These are phyloP conservation scores for Noctua janthe DNA, from an alignment of 2,888 invertebrate genomes.

Conservation along the genomic window DNA sequence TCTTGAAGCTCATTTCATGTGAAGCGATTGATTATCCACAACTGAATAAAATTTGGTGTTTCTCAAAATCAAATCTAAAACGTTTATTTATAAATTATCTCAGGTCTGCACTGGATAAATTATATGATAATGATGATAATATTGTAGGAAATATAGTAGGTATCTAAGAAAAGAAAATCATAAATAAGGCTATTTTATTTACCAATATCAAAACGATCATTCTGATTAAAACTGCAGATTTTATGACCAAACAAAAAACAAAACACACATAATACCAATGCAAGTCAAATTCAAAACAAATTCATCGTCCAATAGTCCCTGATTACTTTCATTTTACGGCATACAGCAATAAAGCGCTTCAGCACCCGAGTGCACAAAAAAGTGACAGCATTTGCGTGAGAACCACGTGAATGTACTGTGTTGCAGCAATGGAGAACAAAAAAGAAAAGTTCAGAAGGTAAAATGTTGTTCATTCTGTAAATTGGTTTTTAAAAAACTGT, in stretches of 20 bases:
- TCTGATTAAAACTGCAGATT: background rate
- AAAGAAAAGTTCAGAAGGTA: background rate
- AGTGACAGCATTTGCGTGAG: background rate
- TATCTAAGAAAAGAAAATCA: background rate
- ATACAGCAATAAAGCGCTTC: background rate
- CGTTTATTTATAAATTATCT: background rate
- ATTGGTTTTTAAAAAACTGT: background rate
- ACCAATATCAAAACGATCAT: background rate
- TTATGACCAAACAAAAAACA: too few species aligned
- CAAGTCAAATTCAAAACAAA: too few species aligned
- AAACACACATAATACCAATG: background rate
- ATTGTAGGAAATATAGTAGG: background rate
- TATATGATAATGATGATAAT: too few species aligned
- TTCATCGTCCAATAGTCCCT: too few species aligned
- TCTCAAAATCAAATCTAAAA: background rate
- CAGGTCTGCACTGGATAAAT: too few species aligned
- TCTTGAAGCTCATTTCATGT: background rate
- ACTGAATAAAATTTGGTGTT: background rate
- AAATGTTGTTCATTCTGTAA: background rate
- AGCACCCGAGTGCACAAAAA: conserved; percentile 1
- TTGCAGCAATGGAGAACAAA: background rate
- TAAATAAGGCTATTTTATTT: background rate
- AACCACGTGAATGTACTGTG: conserved; percentile 5
- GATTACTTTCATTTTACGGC: background rate
- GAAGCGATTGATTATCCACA: background rate